Conservation (phyloP, 2,888 invertebrate genomes). For the Gasteruption jaculator region DNA sequence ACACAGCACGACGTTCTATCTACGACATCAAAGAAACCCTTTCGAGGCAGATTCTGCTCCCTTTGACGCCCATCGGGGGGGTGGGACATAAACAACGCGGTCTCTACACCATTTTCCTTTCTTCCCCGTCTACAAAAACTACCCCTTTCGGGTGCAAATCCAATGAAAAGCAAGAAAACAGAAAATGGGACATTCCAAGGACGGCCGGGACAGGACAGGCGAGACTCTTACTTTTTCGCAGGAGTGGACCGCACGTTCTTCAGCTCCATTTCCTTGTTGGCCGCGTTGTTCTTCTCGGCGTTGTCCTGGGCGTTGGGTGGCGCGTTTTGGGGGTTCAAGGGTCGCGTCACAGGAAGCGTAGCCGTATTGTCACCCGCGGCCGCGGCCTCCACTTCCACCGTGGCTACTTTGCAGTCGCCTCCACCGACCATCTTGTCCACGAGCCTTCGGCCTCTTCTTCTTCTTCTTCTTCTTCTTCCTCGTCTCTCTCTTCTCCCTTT, state of each 20-base stretch:
- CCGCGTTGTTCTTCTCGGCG: conserved; percentile 77
- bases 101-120: no score
- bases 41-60: no score
- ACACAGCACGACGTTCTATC: no score
- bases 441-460: conserved; percentile 18
- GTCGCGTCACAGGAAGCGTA: conserved; percentile 79
- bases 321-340: conserved; percentile 59
- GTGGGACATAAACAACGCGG: no score
- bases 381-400: conserved; percentile 80
- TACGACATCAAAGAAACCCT: no score
- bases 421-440: conserved; percentile 58
- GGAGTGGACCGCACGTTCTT: conserved; percentile 82
- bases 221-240: conserved; percentile 68
- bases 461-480: conserved; percentile 4
- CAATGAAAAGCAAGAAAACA: neutral
- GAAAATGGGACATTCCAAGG: neutral
- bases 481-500: neutral
- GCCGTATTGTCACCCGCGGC: conserved; percentile 74
- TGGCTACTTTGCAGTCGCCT: conserved; percentile 82
- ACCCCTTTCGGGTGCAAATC: neutral
- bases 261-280: conserved; percentile 83
- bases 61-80: no score
- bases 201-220: neutral
- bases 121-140: neutral
- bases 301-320: conserved; percentile 64